A percentile compares a stretch with the other conserved stretches of the same genome.
Conservation (phyloP, 2,797 vertebrate genomes). For the Siniperca undulata region DNA sequence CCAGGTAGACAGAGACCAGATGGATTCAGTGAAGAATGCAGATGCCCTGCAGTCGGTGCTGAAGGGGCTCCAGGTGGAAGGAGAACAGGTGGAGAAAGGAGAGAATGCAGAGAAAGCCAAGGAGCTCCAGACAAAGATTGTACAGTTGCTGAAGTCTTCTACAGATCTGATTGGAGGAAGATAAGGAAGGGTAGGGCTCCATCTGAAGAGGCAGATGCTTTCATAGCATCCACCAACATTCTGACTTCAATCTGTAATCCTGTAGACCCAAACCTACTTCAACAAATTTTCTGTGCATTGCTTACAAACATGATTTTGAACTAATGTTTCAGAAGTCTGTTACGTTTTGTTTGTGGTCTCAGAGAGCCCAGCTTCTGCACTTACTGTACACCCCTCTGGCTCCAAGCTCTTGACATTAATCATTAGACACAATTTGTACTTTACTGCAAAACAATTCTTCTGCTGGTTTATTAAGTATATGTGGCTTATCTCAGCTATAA, state of each 20-base stretch:
- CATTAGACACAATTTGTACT: neutral
- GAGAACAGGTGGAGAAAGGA: conserved; percentile 41
- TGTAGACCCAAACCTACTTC: neutral
- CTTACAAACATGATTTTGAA: neutral
- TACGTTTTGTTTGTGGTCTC: neutral
- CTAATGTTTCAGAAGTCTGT: neutral
- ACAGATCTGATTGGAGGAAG: conserved; percentile 20
- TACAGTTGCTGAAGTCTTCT: conserved; percentile 54
- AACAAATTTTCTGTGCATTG: neutral
- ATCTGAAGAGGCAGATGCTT: neutral
- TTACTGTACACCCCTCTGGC: neutral
- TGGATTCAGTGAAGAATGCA: conserved; percentile 81
- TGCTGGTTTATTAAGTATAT: neutral
- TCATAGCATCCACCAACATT: neutral
- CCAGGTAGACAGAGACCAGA: conserved; percentile 75
- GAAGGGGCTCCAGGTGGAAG: conserved; percentile 66
- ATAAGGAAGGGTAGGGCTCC: neutral
- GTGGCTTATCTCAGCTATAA: no score
- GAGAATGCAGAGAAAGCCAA: conserved; percentile 65
- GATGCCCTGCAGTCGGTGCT: conserved; percentile 78
- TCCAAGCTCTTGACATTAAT: neutral
- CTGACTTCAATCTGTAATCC: neutral
- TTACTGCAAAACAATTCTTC: neutral
- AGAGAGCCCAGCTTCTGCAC: neutral
- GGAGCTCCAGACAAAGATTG: conserved; percentile 72